Base-by-base conservation (phyloP, 2,888 invertebrate species). In the Hymenopus coronatus region DNA sequence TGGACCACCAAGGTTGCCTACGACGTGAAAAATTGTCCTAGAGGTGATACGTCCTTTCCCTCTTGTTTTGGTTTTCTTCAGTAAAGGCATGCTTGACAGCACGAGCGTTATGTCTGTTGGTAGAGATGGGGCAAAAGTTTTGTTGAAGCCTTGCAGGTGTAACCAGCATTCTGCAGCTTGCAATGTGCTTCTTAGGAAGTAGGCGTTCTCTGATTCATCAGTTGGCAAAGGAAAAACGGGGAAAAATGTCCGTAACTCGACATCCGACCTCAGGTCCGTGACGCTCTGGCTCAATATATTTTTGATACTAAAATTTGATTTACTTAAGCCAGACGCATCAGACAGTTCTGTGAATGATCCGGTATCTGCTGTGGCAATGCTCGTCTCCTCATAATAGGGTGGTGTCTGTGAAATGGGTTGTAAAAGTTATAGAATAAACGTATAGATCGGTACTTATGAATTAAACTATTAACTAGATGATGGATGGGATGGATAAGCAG, bases 91-190 rank as follows among this genome's bases (percentile, higher is more conserved):
- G 30, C 54, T 70, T 70, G 54, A 70, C 0, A 70, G 54, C 20
- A 70, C 25, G 54, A 70, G 54, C 20, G 54, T 70, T 25, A 89
- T 15, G 14, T 85, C 89, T n/a, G 88, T 83, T 8, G 89, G 89
- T 25, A 89, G 83, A 46, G 88, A 82, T n/a, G 86, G 82, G n/a
- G 82, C 81, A 27, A 88, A 85, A 15, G 85, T 83, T 54, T 88
- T 88, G 28, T 54, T 27, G 40, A 85, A 89, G 0, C 88, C 91
- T 82, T 91, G 90, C 85, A 91, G 90, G 92, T 92, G 94, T 1
- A 94, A 46, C 94, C 94, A 94, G 82, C 92, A 91, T 91, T 94
- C 94, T 0, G 93, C 91, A 0, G 92, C 91, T 2, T 90, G 89
- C 25, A 92, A 46, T 1, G 92, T 91, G 83, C 90, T 90, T 15